A percentile compares a stretch with the other conserved stretches of the same genome.
phyloP scores from a whole-genome alignment of 2,113 vertebrate species.

The Motacilla alba region DNA sequence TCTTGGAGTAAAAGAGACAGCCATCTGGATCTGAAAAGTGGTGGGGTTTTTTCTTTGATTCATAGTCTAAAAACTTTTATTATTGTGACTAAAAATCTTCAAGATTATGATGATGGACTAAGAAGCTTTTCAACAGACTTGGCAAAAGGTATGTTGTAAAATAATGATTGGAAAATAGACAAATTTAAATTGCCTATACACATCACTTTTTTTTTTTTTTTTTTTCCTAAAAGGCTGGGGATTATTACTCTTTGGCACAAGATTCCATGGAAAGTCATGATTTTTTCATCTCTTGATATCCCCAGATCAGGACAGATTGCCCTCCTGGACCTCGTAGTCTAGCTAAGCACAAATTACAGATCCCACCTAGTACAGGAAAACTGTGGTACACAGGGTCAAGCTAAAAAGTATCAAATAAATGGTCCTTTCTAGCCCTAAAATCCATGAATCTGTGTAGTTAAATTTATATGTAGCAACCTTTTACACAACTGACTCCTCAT shows the following conservation, averaged over 20 bases:
- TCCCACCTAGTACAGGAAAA: neutral
- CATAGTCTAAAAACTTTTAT: neutral
- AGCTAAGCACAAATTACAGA: neutral
- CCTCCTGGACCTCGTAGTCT: neutral
- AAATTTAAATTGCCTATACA: neutral
- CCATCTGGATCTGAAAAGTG: neutral
- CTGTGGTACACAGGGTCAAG: accelerated
- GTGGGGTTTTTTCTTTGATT: accelerated
- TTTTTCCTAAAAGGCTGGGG: neutral
- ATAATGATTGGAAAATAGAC: neutral
- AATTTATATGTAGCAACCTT: neutral
- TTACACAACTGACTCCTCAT: neutral
- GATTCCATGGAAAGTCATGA: neutral
- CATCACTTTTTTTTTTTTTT: neutral
- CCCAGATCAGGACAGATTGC: neutral
- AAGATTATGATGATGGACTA: neutral
- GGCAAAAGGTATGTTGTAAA: neutral
- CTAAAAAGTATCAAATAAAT: neutral
- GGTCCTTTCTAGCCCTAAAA: neutral
- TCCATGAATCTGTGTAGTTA: neutral
- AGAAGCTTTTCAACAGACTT: neutral
- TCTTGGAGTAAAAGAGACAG: neutral
- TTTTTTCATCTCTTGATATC: neutral
- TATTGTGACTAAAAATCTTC: neutral
- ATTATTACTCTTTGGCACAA: neutral